These are phyloP conservation scores for Nemotelus nigrinus DNA, from an alignment of 2,888 invertebrate species.

Conservation along the genomic window DNA sequence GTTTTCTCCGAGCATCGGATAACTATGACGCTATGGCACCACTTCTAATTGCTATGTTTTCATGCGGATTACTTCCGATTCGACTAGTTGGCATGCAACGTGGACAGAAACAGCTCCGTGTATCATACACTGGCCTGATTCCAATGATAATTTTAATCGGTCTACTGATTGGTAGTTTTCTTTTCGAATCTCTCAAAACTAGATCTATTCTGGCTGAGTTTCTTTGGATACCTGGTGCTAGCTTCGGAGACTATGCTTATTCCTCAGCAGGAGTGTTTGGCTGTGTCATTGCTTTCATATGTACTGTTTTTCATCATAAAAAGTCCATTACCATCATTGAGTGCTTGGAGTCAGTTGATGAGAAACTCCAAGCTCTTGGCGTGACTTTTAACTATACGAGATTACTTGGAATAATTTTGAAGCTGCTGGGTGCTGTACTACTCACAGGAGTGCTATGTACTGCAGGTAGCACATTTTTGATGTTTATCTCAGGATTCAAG, in stretches of 20 bases:
- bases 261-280: conserved; percentile 57
- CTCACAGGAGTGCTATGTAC: conserved; percentile 58
- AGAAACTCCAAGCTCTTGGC: conserved; percentile 59
- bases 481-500: conserved; percentile 51
- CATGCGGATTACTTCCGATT: neutral
- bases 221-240: conserved; percentile 55
- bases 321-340: conserved; percentile 58
- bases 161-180: conserved; percentile 58
- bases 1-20: neutral
- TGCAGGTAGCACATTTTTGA: conserved; percentile 58
- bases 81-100: neutral
- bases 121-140: conserved; percentile 4
- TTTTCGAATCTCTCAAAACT: conserved; percentile 47
- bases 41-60: neutral
- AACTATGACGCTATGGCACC: neutral
- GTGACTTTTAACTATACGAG: conserved; percentile 59
- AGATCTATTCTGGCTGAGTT: conserved; percentile 56
- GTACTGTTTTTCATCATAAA: conserved; percentile 58
- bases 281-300: conserved; percentile 55
- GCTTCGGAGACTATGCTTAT: conserved; percentile 56
- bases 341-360: conserved; percentile 58
- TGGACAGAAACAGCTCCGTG: neutral
- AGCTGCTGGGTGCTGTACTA: conserved; percentile 56
- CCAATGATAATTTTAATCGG: conserved; percentile 52
- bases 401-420: conserved; percentile 59